Evolutionary conservation across 2,113 vertebrate genomes (phyloP).

Genomic region (Beaufortia kweichowensis): DNA sequence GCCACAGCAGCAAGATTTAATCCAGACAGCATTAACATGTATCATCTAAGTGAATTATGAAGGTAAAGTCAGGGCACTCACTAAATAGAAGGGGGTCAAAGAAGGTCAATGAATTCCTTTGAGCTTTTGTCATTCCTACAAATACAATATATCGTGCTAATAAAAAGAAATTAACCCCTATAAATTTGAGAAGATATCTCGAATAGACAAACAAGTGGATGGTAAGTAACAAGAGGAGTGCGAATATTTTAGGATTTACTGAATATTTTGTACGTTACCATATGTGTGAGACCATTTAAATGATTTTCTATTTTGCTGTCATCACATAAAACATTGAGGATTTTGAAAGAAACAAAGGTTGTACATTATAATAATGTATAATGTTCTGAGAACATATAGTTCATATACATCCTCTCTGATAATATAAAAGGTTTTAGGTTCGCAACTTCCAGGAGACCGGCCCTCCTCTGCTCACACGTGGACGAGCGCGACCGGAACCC

Average conservation of each 20-base stretch:
- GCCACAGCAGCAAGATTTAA: not conserved
- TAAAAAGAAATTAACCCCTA: no score
- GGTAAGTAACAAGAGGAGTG: no score
- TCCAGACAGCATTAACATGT: slow-evolving; percentile 14
- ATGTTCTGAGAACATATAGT: not conserved
- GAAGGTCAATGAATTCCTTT: no score
- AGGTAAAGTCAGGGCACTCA: not conserved
- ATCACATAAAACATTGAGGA: no score
- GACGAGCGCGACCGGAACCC: slow-evolving; percentile 44
- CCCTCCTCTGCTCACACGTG: slow-evolving; percentile 35
- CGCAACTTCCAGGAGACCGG: not conserved
- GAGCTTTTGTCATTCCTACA: no score
- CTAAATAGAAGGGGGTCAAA: not conserved
- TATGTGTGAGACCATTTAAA: no score
- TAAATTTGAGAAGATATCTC: no score
- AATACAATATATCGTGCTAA: no score
- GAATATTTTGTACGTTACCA: not conserved
- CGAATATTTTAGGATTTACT: no score
- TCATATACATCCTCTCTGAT: not conserved
- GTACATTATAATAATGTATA: no score
- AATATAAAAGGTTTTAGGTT: not conserved
- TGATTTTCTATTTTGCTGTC: no score
- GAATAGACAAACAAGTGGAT: not conserved
- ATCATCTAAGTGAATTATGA: slow-evolving; percentile 28
- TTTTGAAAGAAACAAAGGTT: no score